Conservation (phyloP, 2,888 invertebrate genomes). For the Stictocephala bisonia region DNA sequence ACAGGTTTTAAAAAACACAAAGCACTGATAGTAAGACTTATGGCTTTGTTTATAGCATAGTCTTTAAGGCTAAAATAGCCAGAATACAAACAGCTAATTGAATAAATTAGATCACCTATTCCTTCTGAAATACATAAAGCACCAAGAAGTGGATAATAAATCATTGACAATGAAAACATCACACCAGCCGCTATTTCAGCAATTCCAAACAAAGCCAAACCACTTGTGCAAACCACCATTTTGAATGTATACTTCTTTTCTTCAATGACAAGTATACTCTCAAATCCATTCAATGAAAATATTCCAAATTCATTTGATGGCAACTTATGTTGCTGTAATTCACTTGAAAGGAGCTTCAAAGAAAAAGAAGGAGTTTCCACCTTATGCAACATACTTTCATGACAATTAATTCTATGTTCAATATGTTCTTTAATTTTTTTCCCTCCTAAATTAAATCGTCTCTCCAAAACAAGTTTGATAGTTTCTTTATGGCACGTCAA, state of each 20-base stretch:
- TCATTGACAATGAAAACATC: neutral
- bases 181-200: neutral
- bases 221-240: constrained; percentile 50
- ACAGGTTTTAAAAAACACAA: neutral
- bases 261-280: constrained; percentile 52
- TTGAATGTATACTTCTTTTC: constrained; percentile 55
- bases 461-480: neutral
- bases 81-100: constrained; percentile 46
- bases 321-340: neutral
- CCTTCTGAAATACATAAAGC: constrained; percentile 57
- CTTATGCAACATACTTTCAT: neutral
- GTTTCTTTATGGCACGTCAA: neutral
- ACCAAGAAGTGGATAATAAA: constrained; percentile 54
- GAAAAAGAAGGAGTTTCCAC: neutral
- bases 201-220: constrained; percentile 41
- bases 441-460: neutral
- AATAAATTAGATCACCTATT: constrained; percentile 57
- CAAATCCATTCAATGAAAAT: constrained; percentile 56
- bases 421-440: neutral
- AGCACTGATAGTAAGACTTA: constrained; percentile 48
- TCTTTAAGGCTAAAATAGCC: constrained; percentile 56
- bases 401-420: neutral
- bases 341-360: neutral
- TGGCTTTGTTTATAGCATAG: constrained; percentile 51
- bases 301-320: constrained; percentile 51